Evolutionary conservation across 2,113 vertebrate species (phyloP).

Genomic region (Struthio camelus): DNA sequence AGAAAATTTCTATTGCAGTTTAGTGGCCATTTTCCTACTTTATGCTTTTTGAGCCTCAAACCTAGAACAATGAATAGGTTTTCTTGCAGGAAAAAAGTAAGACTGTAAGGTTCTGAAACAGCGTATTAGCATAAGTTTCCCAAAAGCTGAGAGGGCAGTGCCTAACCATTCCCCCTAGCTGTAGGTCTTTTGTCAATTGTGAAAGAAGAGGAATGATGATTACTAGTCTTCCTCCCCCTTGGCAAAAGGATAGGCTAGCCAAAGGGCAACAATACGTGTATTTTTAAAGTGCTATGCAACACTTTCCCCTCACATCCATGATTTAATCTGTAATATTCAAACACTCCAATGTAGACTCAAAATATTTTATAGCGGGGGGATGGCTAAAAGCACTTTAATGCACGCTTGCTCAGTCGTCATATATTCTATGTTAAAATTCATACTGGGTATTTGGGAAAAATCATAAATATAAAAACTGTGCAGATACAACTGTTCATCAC

Average conservation of each 20-base stretch:
- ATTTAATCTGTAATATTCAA: background rate
- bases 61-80: background rate
- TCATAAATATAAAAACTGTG: background rate
- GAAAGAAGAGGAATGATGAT: background rate
- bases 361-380: background rate
- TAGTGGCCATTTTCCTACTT: background rate
- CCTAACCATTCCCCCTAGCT: background rate
- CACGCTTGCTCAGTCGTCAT: background rate
- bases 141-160: background rate
- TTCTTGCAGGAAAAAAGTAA: background rate
- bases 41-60: background rate
- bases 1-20: background rate
- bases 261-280: background rate
- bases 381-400: background rate
- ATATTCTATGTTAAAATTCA: slow-evolving; percentile 22
- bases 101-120: background rate
- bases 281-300: background rate
- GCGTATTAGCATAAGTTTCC: background rate
- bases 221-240: background rate
- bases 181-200: background rate
- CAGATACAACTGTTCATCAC: background rate
- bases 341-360: background rate
- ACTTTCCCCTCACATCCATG: background rate
- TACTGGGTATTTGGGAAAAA: background rate
- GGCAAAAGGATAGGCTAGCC: background rate